Evolutionary conservation across 1,140 invertebrate species (phyloP).

Genomic region (Pseudomyrmex pallidus): DNA sequence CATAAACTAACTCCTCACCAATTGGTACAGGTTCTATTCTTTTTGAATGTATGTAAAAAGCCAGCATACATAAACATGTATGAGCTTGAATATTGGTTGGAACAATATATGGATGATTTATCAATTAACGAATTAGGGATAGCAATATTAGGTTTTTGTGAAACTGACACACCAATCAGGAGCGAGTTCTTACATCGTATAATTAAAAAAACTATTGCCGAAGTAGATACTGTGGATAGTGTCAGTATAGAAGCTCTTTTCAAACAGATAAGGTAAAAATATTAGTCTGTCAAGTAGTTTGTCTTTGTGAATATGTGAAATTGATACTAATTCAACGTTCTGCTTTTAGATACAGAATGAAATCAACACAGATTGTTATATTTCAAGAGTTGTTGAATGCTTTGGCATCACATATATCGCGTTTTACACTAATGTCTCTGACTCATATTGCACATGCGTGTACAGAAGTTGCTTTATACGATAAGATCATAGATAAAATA

Average conservation of each 20-base stretch:
- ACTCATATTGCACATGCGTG: constrained; percentile 86
- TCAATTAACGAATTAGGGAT: constrained; percentile 86
- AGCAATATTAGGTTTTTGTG: constrained; percentile 87
- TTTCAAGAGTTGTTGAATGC: constrained; percentile 41
- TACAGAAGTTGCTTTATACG: constrained; percentile 81
- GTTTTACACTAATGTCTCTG: constrained; percentile 81
- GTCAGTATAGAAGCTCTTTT: constrained; percentile 85
- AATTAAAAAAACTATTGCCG: constrained; percentile 77
- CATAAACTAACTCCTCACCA: constrained; percentile 83
- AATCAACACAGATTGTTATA: not conserved
- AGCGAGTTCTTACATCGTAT: constrained; percentile 83
- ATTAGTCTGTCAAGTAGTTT: not conserved
- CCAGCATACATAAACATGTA: constrained; percentile 86
- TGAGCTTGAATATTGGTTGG: constrained; percentile 85
- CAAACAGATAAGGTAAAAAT: constrained; percentile 84
- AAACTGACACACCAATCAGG: constrained; percentile 86
- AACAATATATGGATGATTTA: constrained; percentile 82
- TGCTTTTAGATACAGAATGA: constrained; percentile 55
- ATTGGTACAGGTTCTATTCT: constrained; percentile 86
- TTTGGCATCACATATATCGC: constrained; percentile 41
- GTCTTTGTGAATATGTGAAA: not conserved
- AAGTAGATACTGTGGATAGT: constrained; percentile 83
- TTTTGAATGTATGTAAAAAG: constrained; percentile 83
- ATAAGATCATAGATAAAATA: constrained; percentile 80
- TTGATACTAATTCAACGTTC: constrained; percentile 5